Evolutionary conservation across 2,113 vertebrate genomes (phyloP).

Genomic region (Cariama cristata): DNA sequence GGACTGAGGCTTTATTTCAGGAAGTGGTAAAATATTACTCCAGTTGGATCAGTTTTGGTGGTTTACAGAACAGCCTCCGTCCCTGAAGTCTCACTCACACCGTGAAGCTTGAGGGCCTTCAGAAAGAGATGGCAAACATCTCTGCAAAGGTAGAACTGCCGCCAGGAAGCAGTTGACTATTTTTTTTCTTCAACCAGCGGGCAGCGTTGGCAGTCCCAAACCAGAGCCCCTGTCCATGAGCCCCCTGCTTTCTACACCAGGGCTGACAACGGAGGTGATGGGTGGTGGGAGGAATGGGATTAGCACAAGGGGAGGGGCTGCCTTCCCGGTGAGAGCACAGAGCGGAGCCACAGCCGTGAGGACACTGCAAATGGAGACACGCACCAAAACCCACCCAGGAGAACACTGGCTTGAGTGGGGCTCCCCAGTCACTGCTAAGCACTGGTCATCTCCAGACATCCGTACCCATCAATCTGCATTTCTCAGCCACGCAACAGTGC

Average conservation of each 20-base stretch:
- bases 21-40: background rate
- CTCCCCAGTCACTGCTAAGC: background rate
- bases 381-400: background rate
- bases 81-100: background rate
- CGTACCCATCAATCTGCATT: too few relatives aligned
- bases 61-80: background rate
- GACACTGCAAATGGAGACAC: background rate
- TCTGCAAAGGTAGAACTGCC: background rate
- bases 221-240: background rate
- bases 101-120: background rate
- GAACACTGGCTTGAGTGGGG: background rate
- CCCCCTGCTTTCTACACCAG: background rate
- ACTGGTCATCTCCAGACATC: background rate
- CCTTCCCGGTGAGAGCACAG: background rate
- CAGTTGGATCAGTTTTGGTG: too few relatives aligned
- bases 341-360: background rate
- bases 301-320: background rate
- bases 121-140: background rate
- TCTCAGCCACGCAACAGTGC: background rate
- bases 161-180: background rate
- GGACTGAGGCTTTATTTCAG: background rate
- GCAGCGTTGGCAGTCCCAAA: background rate
- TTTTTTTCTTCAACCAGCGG: background rate
- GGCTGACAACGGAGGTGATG: background rate
- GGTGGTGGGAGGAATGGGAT: background rate